A percentile compares a stretch with the other conserved stretches of the same genome.
These are phyloP conservation scores for Lasioglossum marginatum DNA, from an alignment of 2,888 invertebrate genomes.

Conservation along the genomic window DNA sequence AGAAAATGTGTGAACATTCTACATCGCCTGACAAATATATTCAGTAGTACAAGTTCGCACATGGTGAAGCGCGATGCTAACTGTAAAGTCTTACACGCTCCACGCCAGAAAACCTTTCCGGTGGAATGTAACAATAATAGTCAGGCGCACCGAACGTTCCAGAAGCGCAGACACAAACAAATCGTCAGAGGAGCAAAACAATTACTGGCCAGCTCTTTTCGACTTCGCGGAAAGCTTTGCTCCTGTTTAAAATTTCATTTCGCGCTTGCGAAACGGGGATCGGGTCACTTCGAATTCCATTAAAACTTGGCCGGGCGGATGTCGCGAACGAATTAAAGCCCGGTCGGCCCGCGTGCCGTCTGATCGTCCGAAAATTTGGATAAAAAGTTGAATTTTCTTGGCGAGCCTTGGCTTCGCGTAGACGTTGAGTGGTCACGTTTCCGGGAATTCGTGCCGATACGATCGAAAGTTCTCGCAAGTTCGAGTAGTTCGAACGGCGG, in stretches of 20 bases:
- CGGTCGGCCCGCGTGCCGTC: not conserved
- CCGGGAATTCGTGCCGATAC: conserved; percentile 32
- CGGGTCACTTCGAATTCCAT: not conserved
- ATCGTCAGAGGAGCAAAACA: not conserved
- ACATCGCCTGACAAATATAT: not conserved
- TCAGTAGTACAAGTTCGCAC: not conserved
- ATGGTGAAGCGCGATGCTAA: not conserved
- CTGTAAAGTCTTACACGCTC: not conserved
- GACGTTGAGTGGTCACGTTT: conserved; percentile 42
- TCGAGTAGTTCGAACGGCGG: not conserved
- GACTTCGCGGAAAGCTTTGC: not conserved
- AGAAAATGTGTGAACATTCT: not conserved
- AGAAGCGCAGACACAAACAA: not conserved
- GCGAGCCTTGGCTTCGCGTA: not conserved
- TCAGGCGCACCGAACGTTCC: not conserved
- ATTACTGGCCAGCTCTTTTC: not conserved
- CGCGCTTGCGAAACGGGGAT: not conserved
- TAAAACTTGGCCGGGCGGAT: not conserved
- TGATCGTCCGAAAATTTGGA: not conserved
- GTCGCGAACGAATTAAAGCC: not conserved
- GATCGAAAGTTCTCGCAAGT: conserved; percentile 42
- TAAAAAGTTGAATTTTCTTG: not conserved
- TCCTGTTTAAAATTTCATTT: not conserved
- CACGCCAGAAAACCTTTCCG: not conserved
- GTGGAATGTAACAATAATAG: not conserved